These are phyloP conservation scores for Promerops cafer DNA, from an alignment of 2,113 vertebrate genomes.

Conservation along the genomic window DNA sequence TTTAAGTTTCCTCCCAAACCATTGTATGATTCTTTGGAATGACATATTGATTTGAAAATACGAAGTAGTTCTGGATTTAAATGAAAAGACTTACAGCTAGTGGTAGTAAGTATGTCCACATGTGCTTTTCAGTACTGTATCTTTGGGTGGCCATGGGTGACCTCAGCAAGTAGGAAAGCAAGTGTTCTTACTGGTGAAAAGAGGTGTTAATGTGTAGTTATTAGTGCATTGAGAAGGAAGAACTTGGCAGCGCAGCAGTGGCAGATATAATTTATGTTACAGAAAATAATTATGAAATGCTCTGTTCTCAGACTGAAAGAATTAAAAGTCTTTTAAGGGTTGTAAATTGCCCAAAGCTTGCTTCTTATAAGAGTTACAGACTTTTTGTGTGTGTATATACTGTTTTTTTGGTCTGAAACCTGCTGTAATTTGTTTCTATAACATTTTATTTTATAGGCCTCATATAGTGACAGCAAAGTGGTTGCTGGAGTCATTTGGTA, in stretches of 20 bases:
- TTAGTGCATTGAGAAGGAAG: not conserved
- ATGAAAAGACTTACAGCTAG: not conserved
- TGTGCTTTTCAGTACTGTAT: not conserved
- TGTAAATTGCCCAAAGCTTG: not conserved
- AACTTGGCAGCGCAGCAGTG: not conserved
- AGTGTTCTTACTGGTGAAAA: not conserved
- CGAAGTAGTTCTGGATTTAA: not conserved
- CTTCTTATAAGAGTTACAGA: not conserved
- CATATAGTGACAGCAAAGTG: constrained; percentile 87
- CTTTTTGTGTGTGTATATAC: not conserved
- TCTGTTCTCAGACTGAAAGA: not conserved
- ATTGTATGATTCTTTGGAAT: not conserved
- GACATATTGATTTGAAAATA: not conserved
- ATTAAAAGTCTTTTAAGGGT: not conserved
- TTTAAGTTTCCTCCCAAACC: not conserved
- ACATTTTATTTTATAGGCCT: constrained; percentile 74
- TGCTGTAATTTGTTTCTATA: not conserved
- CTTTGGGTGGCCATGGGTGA: not conserved
- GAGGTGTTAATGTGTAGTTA: not conserved
- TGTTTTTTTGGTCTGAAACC: not conserved
- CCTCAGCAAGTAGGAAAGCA: not conserved
- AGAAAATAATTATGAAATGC: not conserved
- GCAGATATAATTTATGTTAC: not conserved
- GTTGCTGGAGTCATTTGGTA: constrained; percentile 87
- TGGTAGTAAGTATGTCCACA: fast-evolving